Evolutionary conservation across 2,888 invertebrate species (phyloP).

Genomic region (Tromatobia lineatoria): DNA sequence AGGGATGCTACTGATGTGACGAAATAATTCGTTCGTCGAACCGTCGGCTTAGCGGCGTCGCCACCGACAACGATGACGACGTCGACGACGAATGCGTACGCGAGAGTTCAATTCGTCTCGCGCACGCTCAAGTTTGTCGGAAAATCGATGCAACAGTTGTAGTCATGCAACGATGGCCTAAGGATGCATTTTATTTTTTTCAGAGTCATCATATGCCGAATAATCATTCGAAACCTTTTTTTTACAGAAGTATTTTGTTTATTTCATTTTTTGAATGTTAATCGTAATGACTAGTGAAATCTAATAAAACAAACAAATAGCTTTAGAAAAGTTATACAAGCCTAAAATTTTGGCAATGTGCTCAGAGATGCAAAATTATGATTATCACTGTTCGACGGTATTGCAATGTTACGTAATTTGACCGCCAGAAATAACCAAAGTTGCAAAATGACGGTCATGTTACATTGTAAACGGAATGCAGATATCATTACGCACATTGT

Average conservation of each 20-base stretch:
- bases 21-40: constrained; percentile 50
- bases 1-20: constrained; percentile 25
- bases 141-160: constrained; percentile 58
- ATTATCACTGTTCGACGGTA: no score
- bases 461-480: no score
- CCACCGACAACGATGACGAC: constrained; percentile 40
- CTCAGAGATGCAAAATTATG: no score
- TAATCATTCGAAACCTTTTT: no score
- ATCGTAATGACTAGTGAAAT: neutral
- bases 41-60: constrained; percentile 41
- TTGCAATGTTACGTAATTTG: no score
- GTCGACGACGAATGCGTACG: constrained; percentile 8
- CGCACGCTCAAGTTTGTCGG: constrained; percentile 46
- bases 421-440: no score
- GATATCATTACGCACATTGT: neutral
- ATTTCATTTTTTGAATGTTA: neutral
- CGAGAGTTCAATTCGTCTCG: constrained; percentile 33
- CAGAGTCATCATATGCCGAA: neutral
- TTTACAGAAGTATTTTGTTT: neutral
- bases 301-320: no score
- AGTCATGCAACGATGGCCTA: neutral
- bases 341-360: no score
- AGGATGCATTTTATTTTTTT: neutral
- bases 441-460: no score
- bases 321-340: no score